Conservation (phyloP, 2,113 vertebrate genomes). For the Nesoenas mayeri region DNA sequence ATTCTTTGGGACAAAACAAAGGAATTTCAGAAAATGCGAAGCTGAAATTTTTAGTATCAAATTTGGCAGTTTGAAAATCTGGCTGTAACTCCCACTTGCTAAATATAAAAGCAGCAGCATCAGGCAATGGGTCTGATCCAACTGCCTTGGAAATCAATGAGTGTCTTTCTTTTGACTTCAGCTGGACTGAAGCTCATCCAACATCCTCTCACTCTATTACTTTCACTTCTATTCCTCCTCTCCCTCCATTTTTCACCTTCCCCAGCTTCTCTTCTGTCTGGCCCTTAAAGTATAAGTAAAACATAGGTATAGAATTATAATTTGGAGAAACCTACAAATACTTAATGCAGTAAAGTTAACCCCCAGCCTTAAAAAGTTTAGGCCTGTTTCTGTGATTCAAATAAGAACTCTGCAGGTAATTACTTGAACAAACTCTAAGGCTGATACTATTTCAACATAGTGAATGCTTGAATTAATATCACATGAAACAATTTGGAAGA, state of each 20-base stretch:
- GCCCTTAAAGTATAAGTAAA: background rate
- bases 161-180: background rate
- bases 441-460: background rate
- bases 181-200: background rate
- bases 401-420: background rate
- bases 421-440: background rate
- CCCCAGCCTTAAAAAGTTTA: background rate
- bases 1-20: background rate
- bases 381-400: background rate
- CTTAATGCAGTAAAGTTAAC: background rate
- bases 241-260: background rate
- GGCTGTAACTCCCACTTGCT: background rate
- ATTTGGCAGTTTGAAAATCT: background rate
- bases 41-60: background rate
- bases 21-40: background rate
- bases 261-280: background rate
- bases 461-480: constrained; percentile 14
- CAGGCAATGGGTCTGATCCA: background rate
- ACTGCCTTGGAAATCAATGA: background rate
- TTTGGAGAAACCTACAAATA: background rate
- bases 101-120: background rate
- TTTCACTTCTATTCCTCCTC: background rate
- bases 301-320: background rate
- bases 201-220: background rate
- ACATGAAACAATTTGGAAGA: constrained; percentile 23